Evolutionary conservation across 2,888 invertebrate genomes (phyloP).

Genomic region (Himalopsyche kuldschensis): DNA sequence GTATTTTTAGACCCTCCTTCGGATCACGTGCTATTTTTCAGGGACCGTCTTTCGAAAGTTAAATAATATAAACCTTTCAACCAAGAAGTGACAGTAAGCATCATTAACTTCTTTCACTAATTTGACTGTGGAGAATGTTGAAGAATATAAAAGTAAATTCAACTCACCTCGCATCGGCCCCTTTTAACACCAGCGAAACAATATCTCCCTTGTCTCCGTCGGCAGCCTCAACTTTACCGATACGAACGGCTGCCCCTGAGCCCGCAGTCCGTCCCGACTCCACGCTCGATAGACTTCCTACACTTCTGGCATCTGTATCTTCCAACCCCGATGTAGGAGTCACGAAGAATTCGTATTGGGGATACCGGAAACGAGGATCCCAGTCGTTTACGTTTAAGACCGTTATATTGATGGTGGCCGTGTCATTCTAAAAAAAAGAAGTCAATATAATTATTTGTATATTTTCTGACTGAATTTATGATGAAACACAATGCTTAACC

Average conservation of each 20-base stretch:
- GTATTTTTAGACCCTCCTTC: no score
- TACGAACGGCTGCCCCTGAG: constrained; percentile 27
- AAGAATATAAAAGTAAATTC: neutral
- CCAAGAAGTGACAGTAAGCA: no score
- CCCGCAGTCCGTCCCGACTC: neutral
- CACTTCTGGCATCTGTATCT: constrained; percentile 28
- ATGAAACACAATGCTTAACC: no score
- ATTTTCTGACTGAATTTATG: no score
- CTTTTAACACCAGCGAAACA: constrained; percentile 71
- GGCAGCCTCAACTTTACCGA: constrained; percentile 79
- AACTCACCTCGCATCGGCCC: constrained; percentile 66
- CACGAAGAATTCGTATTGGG: constrained; percentile 81
- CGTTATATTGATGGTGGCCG: constrained; percentile 77
- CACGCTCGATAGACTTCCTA: constrained; percentile 27
- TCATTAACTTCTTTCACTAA: no score
- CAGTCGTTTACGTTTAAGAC: constrained; percentile 89
- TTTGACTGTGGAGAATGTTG: no score
- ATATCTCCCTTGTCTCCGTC: constrained; percentile 82
- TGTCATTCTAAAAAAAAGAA: constrained; percentile 69
- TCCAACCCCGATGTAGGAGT: constrained; percentile 44
- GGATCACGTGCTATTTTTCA: no score
- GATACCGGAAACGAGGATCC: constrained; percentile 87
- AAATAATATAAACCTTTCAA: no score
- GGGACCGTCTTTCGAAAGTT: no score
- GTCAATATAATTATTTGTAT: no score